Percentiles rank a stretch among this genome's conserved stretches.
These are phyloP conservation scores for Falco naumanni DNA, from an alignment of 2,797 vertebrate genomes.

Conservation along the genomic window DNA sequence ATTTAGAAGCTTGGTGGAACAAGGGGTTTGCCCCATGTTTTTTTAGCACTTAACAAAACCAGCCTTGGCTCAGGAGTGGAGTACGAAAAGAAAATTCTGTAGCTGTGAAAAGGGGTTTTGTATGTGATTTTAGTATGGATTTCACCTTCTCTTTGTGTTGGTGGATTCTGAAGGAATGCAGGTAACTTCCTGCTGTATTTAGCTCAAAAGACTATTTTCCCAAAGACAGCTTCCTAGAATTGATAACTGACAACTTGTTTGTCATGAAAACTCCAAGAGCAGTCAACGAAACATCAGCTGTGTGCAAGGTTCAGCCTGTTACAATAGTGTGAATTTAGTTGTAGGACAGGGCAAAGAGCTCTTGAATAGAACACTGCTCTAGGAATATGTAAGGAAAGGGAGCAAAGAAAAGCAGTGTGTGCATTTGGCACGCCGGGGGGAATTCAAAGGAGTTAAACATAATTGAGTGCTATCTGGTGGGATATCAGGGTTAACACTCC, in stretches of 20 bases:
- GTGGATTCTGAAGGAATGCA: neutral
- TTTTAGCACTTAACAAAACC: neutral
- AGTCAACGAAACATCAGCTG: neutral
- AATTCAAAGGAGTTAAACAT: neutral
- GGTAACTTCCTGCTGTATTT: neutral
- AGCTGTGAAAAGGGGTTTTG: neutral
- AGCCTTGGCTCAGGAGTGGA: neutral
- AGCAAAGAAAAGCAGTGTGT: neutral
- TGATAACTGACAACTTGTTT: neutral
- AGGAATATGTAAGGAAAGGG: neutral
- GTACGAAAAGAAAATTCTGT: neutral
- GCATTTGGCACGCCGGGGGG: neutral
- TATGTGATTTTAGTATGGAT: neutral
- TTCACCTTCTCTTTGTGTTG: neutral
- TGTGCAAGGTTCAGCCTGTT: neutral
- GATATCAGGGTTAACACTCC: neutral
- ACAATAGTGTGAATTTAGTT: neutral
- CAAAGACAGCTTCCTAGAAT: too few species aligned
- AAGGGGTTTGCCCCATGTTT: neutral
- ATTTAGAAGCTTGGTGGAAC: neutral
- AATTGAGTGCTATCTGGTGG: neutral
- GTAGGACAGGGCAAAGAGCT: neutral
- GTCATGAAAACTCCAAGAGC: neutral
- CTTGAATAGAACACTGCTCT: neutral
- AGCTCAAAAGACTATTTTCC: neutral